phyloP scores from a whole-genome alignment of 2,113 vertebrate species.

The Laticauda colubrina region DNA sequence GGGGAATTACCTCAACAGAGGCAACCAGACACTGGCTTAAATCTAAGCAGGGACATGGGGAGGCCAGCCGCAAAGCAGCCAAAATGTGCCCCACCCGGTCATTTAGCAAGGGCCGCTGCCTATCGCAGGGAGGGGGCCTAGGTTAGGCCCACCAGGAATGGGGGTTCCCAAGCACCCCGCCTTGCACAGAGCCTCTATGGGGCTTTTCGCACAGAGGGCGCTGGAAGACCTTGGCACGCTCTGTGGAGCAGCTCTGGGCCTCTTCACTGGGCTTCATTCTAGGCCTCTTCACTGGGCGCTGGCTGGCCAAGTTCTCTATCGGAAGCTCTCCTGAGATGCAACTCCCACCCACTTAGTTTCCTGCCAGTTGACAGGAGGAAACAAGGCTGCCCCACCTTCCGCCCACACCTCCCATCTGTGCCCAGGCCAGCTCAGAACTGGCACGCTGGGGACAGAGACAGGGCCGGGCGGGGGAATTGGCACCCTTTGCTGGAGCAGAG shows the following conservation, averaged over 20 bases:
- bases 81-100: neutral
- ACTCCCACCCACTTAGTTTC: neutral
- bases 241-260: neutral
- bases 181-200: neutral
- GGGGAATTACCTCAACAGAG: neutral
- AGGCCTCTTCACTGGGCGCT: too few species aligned
- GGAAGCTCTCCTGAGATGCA: accelerated
- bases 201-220: neutral
- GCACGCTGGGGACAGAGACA: neutral
- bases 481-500: neutral
- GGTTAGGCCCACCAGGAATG: neutral
- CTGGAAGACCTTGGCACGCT: neutral
- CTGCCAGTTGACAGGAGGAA: neutral
- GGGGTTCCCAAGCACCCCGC: neutral
- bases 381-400: neutral
- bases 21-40: neutral
- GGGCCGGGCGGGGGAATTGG: neutral
- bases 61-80: neutral
- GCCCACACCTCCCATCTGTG: neutral
- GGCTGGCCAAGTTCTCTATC: neutral
- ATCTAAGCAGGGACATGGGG: neutral
- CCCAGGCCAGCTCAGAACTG: neutral
- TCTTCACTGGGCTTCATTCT: too few species aligned
- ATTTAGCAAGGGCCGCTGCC: neutral
- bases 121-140: neutral